Conservation (phyloP, 2,113 vertebrate genomes). For the Perognathus longimembris region DNA sequence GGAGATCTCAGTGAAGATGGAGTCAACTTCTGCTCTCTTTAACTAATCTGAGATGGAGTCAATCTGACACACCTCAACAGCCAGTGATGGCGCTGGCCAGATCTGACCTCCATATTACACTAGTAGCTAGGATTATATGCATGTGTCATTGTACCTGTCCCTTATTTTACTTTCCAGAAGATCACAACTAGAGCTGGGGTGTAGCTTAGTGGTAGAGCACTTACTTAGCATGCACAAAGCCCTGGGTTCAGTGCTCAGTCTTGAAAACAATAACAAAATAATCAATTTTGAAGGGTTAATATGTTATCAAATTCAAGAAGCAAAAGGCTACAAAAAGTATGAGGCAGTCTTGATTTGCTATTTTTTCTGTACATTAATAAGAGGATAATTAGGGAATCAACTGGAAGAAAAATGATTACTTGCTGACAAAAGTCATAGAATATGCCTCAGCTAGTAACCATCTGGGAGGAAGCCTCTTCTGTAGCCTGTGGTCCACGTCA, state of each 20-base stretch:
- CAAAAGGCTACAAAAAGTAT: conserved; percentile 3
- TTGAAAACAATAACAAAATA: neutral
- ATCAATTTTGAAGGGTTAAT: neutral
- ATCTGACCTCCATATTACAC: too few relatives aligned
- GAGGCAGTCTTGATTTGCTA: neutral
- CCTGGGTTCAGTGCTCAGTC: neutral
- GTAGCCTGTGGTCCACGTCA: conserved; percentile 17
- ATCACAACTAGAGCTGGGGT: neutral
- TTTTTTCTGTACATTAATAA: neutral
- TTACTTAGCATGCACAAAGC: neutral
- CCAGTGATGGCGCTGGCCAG: too few relatives aligned
- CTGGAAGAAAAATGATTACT: conserved; percentile 9
- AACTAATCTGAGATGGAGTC: too few relatives aligned
- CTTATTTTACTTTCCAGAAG: too few relatives aligned
- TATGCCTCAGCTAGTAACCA: neutral
- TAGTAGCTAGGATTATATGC: too few relatives aligned
- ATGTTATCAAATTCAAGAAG: neutral
- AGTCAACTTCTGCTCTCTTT: too few relatives aligned
- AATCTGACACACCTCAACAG: too few relatives aligned
- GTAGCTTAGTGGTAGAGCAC: neutral
- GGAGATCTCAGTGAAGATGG: too few relatives aligned
- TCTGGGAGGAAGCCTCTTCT: conserved; percentile 8
- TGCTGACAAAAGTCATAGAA: neutral
- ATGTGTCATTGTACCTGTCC: too few relatives aligned
- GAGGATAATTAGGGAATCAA: conserved; percentile 35